phyloP scores from a whole-genome alignment of 53 echinoderm and acorn worm genomes.

The Arbacia lixula region DNA sequence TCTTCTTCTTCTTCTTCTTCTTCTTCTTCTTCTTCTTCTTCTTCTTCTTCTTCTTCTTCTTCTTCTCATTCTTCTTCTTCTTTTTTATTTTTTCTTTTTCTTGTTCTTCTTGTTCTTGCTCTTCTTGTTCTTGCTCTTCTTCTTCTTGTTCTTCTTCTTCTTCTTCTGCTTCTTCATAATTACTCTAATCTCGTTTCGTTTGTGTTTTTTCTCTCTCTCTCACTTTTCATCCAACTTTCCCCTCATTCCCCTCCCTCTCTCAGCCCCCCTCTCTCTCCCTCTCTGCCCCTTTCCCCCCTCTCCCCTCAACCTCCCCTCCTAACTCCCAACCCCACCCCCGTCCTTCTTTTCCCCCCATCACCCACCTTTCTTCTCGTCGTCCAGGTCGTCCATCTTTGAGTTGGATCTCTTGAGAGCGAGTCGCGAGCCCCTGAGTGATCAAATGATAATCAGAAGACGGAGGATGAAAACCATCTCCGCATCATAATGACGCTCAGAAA shows the following conservation, averaged over 20 bases:
- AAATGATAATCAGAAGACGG: constrained; percentile 38
- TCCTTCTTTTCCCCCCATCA: background rate
- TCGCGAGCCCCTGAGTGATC: constrained; percentile 79
- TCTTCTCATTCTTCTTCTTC: too few relatives aligned
- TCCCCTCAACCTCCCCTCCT: too few relatives aligned
- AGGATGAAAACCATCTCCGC: constrained; percentile 31
- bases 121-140: background rate
- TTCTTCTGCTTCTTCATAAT: too few relatives aligned
- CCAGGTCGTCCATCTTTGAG: constrained; percentile 85
- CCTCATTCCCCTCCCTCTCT: background rate
- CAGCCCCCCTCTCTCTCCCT: background rate
- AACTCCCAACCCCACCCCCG: background rate
- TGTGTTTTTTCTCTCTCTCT: background rate
- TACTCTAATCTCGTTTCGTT: too few relatives aligned
- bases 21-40: too few relatives aligned
- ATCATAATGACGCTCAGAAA: constrained; percentile 2
- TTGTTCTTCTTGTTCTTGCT: background rate
- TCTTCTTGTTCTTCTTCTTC: background rate
- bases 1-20: too few relatives aligned
- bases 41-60: too few relatives aligned
- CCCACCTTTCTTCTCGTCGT: constrained; percentile 89
- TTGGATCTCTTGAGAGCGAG: constrained; percentile 86
- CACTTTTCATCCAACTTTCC: background rate
- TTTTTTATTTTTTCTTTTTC: background rate
- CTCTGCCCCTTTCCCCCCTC: too few relatives aligned